These are phyloP conservation scores for Lontra canadensis DNA, from an alignment of 2,113 vertebrate species.

Conservation along the genomic window DNA sequence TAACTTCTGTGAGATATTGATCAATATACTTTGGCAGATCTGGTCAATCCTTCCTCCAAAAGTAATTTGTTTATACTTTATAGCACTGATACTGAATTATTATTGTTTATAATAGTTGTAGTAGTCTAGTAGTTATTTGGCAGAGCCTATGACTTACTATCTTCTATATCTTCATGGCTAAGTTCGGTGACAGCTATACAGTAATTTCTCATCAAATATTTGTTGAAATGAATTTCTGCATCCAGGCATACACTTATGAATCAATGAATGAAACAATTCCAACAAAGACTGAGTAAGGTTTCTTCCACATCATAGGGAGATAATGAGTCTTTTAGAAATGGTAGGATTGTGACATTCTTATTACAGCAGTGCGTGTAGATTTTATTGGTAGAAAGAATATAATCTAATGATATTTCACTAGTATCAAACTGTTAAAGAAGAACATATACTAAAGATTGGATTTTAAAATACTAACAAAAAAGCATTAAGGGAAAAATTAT, in stretches of 20 bases:
- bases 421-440: not conserved
- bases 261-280: not conserved
- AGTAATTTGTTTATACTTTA: not conserved
- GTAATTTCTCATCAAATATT: not conserved
- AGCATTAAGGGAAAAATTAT: not conserved
- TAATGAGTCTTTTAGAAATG: not conserved
- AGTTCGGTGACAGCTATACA: not conserved
- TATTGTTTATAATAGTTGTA: not conserved
- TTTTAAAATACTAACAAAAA: slow-evolving; percentile 51
- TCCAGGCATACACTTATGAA: not conserved
- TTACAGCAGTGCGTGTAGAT: not conserved
- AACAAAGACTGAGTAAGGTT: not conserved
- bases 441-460: not conserved
- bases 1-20: slow-evolving; percentile 16
- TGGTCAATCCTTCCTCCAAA: not conserved
- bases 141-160: not conserved
- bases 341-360: not conserved
- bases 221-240: not conserved
- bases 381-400: not conserved
- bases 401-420: not conserved
- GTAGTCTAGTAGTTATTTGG: not conserved
- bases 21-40: not conserved
- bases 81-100: not conserved
- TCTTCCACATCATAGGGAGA: not conserved
- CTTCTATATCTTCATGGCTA: not conserved